These are phyloP conservation scores for Prunella fulvescens DNA, from an alignment of 2,113 vertebrate species.

Conservation along the genomic window DNA sequence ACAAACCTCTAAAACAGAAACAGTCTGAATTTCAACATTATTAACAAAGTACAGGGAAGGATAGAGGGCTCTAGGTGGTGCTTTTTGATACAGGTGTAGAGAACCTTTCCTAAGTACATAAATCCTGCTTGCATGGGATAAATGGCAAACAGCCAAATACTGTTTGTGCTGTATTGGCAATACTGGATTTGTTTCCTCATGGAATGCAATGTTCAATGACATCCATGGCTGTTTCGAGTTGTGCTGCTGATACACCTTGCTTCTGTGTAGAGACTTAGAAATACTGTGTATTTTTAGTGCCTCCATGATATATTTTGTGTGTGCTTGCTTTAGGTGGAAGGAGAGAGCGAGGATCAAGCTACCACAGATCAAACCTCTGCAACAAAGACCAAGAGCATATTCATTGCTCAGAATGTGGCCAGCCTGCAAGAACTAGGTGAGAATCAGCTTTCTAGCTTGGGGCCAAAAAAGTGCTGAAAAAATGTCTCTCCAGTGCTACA, in stretches of 20 bases:
- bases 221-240: background rate
- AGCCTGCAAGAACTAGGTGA: conserved; percentile 97
- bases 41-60: background rate
- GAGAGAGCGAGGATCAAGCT: conserved; percentile 87
- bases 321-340: conserved; percentile 78
- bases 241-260: background rate
- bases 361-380: conserved; percentile 86
- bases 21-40: background rate
- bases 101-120: background rate
- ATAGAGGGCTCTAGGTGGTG: background rate
- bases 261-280: background rate
- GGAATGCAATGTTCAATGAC: background rate
- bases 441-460: background rate
- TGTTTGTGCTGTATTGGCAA: background rate
- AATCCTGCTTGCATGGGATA: background rate
- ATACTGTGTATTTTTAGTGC: background rate
- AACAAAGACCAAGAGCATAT: conserved; percentile 93
- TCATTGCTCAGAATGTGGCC: conserved; percentile 96
- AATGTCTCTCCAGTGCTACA: background rate
- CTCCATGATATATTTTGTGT: background rate
- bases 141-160: background rate
- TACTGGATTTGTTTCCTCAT: background rate
- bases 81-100: background rate
- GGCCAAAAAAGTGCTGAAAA: background rate
- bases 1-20: background rate